Base-by-base conservation (phyloP, 2,113 vertebrate genomes). In the Hydrolagus affinis region DNA sequence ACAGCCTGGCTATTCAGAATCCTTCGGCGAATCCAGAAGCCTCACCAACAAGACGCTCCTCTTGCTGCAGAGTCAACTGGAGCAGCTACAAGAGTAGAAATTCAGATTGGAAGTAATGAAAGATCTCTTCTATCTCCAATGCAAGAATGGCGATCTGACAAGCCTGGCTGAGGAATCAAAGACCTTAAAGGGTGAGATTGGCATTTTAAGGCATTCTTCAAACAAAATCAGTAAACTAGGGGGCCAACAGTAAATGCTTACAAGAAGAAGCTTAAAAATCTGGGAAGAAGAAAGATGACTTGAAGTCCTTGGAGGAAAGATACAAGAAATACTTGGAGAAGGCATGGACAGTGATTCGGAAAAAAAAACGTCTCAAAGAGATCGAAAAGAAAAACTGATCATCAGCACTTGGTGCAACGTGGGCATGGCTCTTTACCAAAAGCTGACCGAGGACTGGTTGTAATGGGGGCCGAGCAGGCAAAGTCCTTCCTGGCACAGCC, bases 61-160 rank as follows among this genome's bases (percentile, higher is more conserved):
- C 86, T 90, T 97, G 78, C 91, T 97, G 70, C 96, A 97, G 88
- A 94, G 93, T 88, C 96, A 97, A 92, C 92, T 97, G 88, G 95
- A 97, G 86, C 95, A 96, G 90, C 92, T 97, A 8, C 96, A 96
- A 88, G 96, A 97, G 87, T 96, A 97, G 89, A 97, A 95, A 86
- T 96, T 95, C 93, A 95, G 96, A 95, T 97, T 62, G 3, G 44
- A 44, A 44, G 44, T 44, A 6, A 6, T 87, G 0, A 89, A 93
- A 0, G 89, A 93, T 8, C 89, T 94, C 6, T 8, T 85, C 0
- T 93, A 95, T 19, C 89, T 96, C 88, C 95, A 94, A 59, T 93
- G 91, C 11, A 92, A 94, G 0, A 96, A 95, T 14, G 94, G 96
- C 71, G 94, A 94, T 3, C 92, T 97, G 86, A 95, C 93, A 76